Evolutionary conservation across 37 sponge, comb jelly and placozoan genomes (phyloP).

Genomic region (Axinella damicornis): DNA sequence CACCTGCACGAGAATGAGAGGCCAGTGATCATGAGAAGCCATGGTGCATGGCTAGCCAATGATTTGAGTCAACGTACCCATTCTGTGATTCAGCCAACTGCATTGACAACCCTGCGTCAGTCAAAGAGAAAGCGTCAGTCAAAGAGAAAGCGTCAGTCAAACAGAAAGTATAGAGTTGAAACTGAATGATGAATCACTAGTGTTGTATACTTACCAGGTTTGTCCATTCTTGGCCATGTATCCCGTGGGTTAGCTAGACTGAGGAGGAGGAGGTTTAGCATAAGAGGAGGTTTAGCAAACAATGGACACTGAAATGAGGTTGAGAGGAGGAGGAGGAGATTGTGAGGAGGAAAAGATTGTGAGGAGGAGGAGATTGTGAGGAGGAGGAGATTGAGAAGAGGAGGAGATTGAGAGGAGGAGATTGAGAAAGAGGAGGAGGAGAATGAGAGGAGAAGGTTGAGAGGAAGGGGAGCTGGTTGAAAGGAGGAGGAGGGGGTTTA

Average conservation of each 20-base stretch:
- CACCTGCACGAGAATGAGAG: conserved; percentile 27
- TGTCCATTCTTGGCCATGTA: conserved; percentile 86
- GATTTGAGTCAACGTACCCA: conserved; percentile 52
- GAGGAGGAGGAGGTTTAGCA: too few species aligned
- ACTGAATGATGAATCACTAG: too few species aligned
- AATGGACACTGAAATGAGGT: background rate
- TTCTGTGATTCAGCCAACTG: conserved; percentile 66
- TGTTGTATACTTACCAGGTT: conserved; percentile 49
- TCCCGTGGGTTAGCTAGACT: conserved; percentile 78
- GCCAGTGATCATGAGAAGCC: too few species aligned
- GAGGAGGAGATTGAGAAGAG: too few species aligned
- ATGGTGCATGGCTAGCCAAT: too few species aligned
- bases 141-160: background rate
- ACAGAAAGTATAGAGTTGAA: background rate
- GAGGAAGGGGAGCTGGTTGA: too few species aligned
- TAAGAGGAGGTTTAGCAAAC: background rate
- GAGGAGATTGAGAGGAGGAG: too few species aligned
- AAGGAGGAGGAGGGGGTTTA: too few species aligned
- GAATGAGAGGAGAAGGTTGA: too few species aligned
- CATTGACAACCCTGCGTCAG: conserved; percentile 80
- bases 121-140: background rate
- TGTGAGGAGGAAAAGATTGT: too few species aligned
- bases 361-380: background rate
- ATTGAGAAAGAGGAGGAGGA: too few species aligned
- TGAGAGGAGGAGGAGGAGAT: too few species aligned